These are phyloP conservation scores for Rhagonycha fulva DNA, from an alignment of 2,888 invertebrate species.

Conservation along the genomic window DNA sequence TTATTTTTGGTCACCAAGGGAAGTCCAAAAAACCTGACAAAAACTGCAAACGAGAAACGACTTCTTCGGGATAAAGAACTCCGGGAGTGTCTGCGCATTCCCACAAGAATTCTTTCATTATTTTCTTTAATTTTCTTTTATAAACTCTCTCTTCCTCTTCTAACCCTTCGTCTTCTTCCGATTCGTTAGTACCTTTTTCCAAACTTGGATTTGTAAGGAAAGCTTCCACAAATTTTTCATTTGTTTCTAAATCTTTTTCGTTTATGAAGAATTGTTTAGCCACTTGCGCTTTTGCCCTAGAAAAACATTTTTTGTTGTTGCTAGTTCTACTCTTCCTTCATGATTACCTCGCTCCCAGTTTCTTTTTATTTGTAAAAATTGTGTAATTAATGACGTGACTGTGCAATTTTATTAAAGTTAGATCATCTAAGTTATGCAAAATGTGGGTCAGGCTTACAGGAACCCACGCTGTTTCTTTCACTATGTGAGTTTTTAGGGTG, in stretches of 20 bases:
- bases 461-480: constrained; percentile 30
- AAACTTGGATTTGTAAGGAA: constrained; percentile 30
- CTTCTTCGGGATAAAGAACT: constrained; percentile 5
- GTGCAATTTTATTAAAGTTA: constrained; percentile 26
- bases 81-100: constrained; percentile 26
- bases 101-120: constrained; percentile 18
- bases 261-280: constrained; percentile 31
- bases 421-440: constrained; percentile 14
- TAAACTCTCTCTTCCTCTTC: constrained; percentile 3
- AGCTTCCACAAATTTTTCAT: constrained; percentile 24
- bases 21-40: constrained; percentile 3
- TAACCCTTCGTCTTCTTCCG: background rate
- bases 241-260: constrained; percentile 26
- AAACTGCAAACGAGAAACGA: constrained; percentile 15
- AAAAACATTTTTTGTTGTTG: background rate
- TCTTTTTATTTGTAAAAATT: constrained; percentile 28
- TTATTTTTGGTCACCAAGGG: background rate
- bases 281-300: constrained; percentile 34
- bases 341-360: constrained; percentile 30
- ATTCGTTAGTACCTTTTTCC: background rate
- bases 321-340: background rate
- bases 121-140: constrained; percentile 4
- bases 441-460: constrained; percentile 23
- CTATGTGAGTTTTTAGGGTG: constrained; percentile 19
- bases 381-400: constrained; percentile 25